Evolutionary conservation across 2,888 invertebrate genomes (phyloP).

Genomic region (Didymodactylos carnosus): DNA sequence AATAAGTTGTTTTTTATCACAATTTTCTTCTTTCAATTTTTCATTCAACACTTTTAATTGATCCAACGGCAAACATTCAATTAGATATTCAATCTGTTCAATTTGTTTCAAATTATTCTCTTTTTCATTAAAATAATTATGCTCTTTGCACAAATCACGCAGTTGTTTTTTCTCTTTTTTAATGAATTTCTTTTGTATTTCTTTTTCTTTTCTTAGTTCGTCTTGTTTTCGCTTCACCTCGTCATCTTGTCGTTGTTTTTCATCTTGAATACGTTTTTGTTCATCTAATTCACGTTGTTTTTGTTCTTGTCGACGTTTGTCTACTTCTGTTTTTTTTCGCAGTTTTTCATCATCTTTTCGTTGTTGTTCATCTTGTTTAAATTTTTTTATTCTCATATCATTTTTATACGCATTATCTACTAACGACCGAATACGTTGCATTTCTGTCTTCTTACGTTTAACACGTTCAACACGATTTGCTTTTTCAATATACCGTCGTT

Average conservation of each 20-base stretch:
- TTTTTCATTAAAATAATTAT: neutral
- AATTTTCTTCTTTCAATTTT: neutral
- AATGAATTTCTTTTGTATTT: neutral
- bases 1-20: neutral
- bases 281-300: conserved; percentile 37
- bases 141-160: neutral
- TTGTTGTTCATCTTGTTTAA: conserved; percentile 79
- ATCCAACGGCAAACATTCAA: neutral
- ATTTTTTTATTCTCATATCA: conserved; percentile 74
- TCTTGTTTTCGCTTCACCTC: conserved; percentile 3
- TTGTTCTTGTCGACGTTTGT: conserved; percentile 50
- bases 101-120: neutral
- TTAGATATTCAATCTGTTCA: neutral
- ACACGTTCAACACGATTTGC: conserved; percentile 79
- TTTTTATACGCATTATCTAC: conserved; percentile 75
- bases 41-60: neutral
- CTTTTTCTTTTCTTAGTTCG: conserved; percentile 9
- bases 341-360: conserved; percentile 63
- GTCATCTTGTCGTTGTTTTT: neutral
- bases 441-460: conserved; percentile 87
- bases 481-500: conserved; percentile 91
- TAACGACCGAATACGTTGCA: conserved; percentile 63
- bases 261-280: neutral
- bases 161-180: neutral
- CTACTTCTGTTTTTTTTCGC: conserved; percentile 37